A percentile compares a stretch with the other conserved stretches of the same genome.
phyloP scores from a whole-genome alignment of 2,797 vertebrate species.

The Poeciliopsis infans region DNA sequence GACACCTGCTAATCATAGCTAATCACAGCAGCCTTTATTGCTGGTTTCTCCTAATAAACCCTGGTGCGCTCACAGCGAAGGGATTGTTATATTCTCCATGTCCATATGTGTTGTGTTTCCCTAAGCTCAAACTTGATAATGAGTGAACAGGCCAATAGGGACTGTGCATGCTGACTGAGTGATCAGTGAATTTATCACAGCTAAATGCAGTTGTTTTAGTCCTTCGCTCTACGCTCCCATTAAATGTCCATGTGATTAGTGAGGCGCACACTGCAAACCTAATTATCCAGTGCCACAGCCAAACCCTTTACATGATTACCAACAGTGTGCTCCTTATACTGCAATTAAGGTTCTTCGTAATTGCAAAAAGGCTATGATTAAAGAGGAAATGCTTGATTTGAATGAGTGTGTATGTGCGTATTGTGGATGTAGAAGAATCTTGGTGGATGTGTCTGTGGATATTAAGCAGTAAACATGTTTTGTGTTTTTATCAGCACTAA shows the following conservation, averaged over 20 bases:
- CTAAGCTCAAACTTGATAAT: conserved; percentile 33
- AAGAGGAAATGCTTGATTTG: conserved; percentile 45
- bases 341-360: conserved; percentile 82
- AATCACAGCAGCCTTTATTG: conserved; percentile 6
- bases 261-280: conserved; percentile 77
- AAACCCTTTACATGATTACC: conserved; percentile 80
- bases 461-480: conserved; percentile 9
- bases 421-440: conserved; percentile 20
- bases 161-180: conserved; percentile 55
- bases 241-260: conserved; percentile 84
- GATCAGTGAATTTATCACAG: conserved; percentile 67
- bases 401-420: conserved; percentile 17
- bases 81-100: conserved; percentile 9
- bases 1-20: conserved; percentile 6
- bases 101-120: conserved; percentile 9
- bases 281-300: conserved; percentile 81
- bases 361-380: conserved; percentile 67
- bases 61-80: conserved; percentile 4
- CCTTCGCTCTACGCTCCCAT: conserved; percentile 75
- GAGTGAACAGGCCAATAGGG: conserved; percentile 22
- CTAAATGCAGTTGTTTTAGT: conserved; percentile 76
- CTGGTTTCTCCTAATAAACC: conserved; percentile 10
- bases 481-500: conserved; percentile 13
- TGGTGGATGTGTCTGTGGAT: conserved; percentile 6
- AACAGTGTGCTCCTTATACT: conserved; percentile 82